Percentiles rank a stretch among this genome's conserved stretches.
Conservation (phyloP, 2,113 vertebrate species). For the Lepisosteus oculatus region DNA sequence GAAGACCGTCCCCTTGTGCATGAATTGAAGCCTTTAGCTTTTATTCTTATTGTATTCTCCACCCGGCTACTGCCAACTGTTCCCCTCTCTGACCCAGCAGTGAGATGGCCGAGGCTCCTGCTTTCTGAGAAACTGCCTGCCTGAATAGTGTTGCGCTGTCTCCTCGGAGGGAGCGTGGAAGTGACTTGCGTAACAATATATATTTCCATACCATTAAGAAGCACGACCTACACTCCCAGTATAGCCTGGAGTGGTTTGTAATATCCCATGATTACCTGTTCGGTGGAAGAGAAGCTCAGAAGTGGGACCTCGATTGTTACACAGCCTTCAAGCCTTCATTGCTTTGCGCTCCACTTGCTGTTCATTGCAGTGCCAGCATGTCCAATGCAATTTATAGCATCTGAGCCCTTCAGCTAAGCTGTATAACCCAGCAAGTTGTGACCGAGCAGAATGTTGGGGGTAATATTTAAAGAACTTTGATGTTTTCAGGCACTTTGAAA, state of each 20-base stretch:
- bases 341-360: neutral
- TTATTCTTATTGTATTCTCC: too few species aligned
- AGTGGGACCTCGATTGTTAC: neutral
- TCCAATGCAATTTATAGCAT: neutral
- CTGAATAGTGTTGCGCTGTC: neutral
- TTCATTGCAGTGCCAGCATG: neutral
- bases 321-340: neutral
- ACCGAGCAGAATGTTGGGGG: neutral
- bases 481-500: neutral
- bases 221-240: neutral
- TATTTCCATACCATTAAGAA: neutral
- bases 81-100: neutral
- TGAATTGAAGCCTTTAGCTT: too few species aligned
- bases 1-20: too few species aligned
- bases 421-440: slow-evolving; percentile 3
- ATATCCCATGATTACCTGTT: neutral
- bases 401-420: neutral
- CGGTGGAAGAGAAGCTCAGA: neutral
- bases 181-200: neutral
- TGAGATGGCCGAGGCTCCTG: too few species aligned
- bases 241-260: neutral
- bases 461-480: slow-evolving; percentile 7
- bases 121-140: neutral
- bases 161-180: neutral
- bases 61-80: too few species aligned